Evolutionary conservation across 2,888 invertebrate species (phyloP), one percentile per base, ranked within the genome.

Genomic region (Phaedon cochleariae): DNA sequence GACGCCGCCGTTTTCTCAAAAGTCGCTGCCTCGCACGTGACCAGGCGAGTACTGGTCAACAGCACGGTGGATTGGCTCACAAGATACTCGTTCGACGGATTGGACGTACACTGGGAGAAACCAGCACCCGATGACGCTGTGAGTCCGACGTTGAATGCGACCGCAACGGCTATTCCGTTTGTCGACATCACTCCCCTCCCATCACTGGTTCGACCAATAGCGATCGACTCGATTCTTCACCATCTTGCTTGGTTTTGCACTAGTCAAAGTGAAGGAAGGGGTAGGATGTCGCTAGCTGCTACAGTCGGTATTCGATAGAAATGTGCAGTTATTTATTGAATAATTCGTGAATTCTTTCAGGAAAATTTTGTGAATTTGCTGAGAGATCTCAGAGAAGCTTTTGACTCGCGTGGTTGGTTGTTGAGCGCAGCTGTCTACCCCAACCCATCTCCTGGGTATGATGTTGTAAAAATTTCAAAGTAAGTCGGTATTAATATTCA

Each of bases 341-440:
- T n/a, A 26, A 26, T 7, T 26, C 7, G 26, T 26, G 4, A 5
- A 26, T 5, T 48, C 9, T 48, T 90, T 0, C 72, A 90, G 12
- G 76, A 86, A 10, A 72, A 48, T 55, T 74, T 74, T 48, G 58
- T 71, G 9, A 2, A 54, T 1, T 79, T 91, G 0, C 70, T 90
- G 0, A 85, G 84, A 73, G 90, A 90, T 76, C 73, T 90, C 45
- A 85, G 84, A 69, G 81, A 79, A 37, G 87, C 82, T 15, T 90
- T 90, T 71, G 83, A 86, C 22, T 78, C 83, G 6, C 69, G 85
- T 55, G 87, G 86, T 0, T 81, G 85, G 12, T 67, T 88, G 18
- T 70, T 90, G 9, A 86, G 87, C 0, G 87, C 88, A 6, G 89
- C 89, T 4, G 90, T 90, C 0, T 85, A 86, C 1, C 85, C 90